Evolutionary conservation across 2,113 vertebrate genomes (phyloP).

Genomic region (Pedionomus torquatus): DNA sequence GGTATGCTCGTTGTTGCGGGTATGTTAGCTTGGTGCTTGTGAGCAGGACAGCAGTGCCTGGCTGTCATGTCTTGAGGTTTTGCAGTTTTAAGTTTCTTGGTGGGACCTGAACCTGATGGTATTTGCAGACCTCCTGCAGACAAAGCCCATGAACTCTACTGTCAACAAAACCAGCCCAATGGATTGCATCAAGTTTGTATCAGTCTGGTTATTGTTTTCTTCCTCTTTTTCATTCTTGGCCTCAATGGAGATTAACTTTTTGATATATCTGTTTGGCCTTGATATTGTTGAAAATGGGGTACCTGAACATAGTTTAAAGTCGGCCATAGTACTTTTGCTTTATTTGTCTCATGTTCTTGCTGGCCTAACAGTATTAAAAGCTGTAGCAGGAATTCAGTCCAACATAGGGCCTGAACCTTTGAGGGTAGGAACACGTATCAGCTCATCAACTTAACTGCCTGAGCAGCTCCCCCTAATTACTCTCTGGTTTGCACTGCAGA

Average conservation of each 20-base stretch:
- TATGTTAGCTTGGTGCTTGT: not conserved
- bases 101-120: not conserved
- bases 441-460: not conserved
- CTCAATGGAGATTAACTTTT: not conserved
- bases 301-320: not conserved
- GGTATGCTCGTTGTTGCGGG: not conserved
- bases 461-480: not conserved
- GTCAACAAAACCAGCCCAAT: not conserved
- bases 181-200: not conserved
- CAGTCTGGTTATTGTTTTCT: not conserved
- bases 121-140: not conserved
- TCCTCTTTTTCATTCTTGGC: not conserved
- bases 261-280: not conserved
- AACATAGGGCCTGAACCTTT: accelerated
- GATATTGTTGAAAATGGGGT: not conserved
- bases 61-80: not conserved
- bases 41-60: not conserved
- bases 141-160: not conserved
- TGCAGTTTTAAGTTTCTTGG: not conserved
- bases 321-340: not conserved
- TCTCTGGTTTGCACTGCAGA: not conserved
- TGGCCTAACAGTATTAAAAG: not conserved
- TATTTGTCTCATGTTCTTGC: accelerated
- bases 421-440: not conserved
- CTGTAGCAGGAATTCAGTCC: accelerated